Evolutionary conservation across 2,888 invertebrate genomes (phyloP), one percentile per base, ranked within the genome.

Genomic region (Andrena praecox): DNA sequence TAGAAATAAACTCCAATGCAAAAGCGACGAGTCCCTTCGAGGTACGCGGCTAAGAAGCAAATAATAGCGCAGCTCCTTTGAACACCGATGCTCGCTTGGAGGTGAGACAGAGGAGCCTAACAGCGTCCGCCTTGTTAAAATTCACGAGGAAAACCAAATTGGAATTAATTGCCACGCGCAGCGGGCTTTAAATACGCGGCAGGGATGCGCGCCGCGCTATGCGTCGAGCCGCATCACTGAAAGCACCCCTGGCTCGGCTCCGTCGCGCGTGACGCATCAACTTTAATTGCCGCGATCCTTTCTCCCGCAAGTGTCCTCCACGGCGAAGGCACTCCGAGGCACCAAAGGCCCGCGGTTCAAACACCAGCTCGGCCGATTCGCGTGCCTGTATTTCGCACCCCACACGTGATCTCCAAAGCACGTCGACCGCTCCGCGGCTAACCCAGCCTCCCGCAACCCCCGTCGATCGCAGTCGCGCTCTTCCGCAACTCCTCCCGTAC

Each of bases 371-470:
- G 16, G 20, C 60, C 48, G 5, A 67, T 71, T 52, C 62, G 2
- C 48, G 31, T 16, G 42, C 42, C 52, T 52, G n/a, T 31, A 52
- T 27, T 71, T 77, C 60, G 27, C 71, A 77, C 77, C 56, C 27
- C 27, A 50, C 80, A 80, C 80, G 77, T 67, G 77, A 80, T 62
- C 60, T 33, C 54, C 52, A 27, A 77, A 27, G 52, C 42, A 31
- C 59, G 29, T 62, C 10, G 52, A 35, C 54, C n/a, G 62, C n/a
- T 56, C 48, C 48, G 63, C 16, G 48, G 29, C 48, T 29, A 50
- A 56, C 63, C 50, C 52, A 16, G 60, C 56, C 59, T 54, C 1
- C 16, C 56, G 7, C 72, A 10, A 16, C 29, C 20, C 16, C 3
- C 33, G 4, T 20, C 24, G n/a, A 7, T n/a, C 0, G 4, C 42